Conservation (phyloP, 2,888 invertebrate genomes). For the Sphaerophoria taeniata region DNA sequence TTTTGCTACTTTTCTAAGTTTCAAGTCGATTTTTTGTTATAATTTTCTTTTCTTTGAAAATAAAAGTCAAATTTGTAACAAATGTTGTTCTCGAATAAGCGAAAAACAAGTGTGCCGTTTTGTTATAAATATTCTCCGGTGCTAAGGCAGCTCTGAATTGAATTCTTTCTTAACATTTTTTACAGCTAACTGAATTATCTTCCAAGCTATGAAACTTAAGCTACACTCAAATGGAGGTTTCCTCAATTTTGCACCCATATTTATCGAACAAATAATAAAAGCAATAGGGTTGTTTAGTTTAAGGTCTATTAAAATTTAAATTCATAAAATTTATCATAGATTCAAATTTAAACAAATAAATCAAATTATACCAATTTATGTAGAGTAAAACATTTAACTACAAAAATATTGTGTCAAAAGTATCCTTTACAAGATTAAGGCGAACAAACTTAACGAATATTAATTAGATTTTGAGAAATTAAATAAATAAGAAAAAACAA, state of each 20-base stretch:
- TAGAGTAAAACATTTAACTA: slow-evolving; percentile 40
- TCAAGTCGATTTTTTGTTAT: neutral
- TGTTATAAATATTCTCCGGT: too few relatives aligned
- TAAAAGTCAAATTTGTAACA: too few relatives aligned
- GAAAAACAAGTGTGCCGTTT: too few relatives aligned
- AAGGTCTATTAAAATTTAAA: slow-evolving; percentile 38
- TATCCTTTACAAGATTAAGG: slow-evolving; percentile 21
- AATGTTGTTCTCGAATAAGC: too few relatives aligned
- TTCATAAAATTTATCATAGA: slow-evolving; percentile 5
- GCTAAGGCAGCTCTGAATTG: too few relatives aligned
- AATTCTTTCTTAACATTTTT: too few relatives aligned
- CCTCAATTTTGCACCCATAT: slow-evolving; percentile 1
- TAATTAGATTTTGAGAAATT: slow-evolving; percentile 13
- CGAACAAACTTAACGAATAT: slow-evolving; percentile 25
- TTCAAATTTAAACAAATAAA: slow-evolving; percentile 12
- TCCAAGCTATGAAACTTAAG: slow-evolving; percentile 22
- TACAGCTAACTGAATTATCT: slow-evolving; percentile 9
- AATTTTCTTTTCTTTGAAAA: too few relatives aligned
- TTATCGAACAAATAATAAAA: slow-evolving; percentile 3
- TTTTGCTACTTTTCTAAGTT: slow-evolving; percentile 19
- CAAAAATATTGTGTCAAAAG: slow-evolving; percentile 46
- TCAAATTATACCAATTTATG: slow-evolving; percentile 24
- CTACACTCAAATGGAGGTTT: neutral
- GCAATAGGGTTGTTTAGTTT: slow-evolving; percentile 61
- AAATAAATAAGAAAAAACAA: slow-evolving; percentile 7